Percentiles rank a stretch among this genome's conserved stretches.
These are phyloP conservation scores for Girardinus metallicus DNA, from an alignment of 2,797 vertebrate species.

Conservation along the genomic window DNA sequence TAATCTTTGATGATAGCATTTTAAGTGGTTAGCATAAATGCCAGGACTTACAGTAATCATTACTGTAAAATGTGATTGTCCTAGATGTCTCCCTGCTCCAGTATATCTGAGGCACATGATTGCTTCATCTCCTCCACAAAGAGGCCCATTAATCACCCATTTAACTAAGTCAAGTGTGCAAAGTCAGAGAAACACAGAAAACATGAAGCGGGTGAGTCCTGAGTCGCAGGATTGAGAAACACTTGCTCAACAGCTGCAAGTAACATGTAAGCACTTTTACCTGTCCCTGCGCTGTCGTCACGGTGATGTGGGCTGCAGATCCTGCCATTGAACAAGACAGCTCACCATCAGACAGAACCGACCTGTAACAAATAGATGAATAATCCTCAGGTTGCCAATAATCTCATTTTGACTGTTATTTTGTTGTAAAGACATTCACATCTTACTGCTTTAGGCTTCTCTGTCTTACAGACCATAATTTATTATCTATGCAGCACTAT, in stretches of 20 bases:
- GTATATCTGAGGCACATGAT: not conserved
- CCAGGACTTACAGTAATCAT: not conserved
- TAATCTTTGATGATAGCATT: not conserved
- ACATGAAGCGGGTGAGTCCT: not conserved
- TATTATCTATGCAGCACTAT: not conserved
- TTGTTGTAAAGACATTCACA: not conserved
- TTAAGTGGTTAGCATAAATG: not conserved
- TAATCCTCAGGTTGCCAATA: not conserved
- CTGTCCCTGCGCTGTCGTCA: constrained; percentile 85
- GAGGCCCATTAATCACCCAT: not conserved
- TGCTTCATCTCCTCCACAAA: not conserved
- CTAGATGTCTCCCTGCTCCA: not conserved
- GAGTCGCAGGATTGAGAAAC: not conserved
- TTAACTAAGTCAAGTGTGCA: not conserved
- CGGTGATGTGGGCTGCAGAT: constrained; percentile 73
- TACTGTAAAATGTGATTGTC: not conserved
- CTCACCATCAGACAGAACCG: constrained; percentile 59
- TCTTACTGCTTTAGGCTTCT: not conserved
- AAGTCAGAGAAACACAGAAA: not conserved
- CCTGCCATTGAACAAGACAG: constrained; percentile 55
- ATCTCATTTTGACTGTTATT: not conserved
- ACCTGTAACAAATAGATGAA: constrained; percentile 37
- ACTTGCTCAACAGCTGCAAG: not conserved
- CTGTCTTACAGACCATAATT: not conserved
- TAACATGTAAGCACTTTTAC: constrained; percentile 54